These are phyloP conservation scores for Neotragus pygmaeus DNA, from an alignment of 2,113 vertebrate species.

Conservation along the genomic window DNA sequence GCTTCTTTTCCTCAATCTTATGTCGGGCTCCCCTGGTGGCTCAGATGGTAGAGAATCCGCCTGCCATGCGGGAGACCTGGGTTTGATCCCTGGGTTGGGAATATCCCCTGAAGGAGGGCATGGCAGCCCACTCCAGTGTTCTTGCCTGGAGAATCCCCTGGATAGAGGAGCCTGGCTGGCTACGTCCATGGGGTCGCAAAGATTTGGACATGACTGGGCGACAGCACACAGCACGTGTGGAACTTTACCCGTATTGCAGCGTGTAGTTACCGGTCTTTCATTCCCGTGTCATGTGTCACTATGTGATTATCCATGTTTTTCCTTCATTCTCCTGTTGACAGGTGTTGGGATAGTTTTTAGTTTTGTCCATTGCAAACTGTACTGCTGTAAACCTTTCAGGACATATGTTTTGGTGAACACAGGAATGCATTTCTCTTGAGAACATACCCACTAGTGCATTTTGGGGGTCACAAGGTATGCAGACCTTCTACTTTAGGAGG, in stretches of 20 bases:
- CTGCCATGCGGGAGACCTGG: background rate
- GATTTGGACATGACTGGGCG: background rate
- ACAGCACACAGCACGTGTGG: background rate
- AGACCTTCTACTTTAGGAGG: background rate
- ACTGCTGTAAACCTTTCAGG: background rate
- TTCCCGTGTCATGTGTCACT: background rate
- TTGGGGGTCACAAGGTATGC: background rate
- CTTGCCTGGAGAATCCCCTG: background rate
- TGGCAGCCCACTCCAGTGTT: background rate
- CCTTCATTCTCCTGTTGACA: background rate
- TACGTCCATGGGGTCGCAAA: fast-evolving
- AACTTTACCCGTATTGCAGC: fast-evolving
- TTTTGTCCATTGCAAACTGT: background rate
- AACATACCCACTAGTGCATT: background rate
- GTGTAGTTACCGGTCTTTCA: background rate
- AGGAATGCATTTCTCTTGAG: background rate
- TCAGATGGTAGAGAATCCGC: fast-evolving
- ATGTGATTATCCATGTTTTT: background rate
- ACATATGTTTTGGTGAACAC: background rate
- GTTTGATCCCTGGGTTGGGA: background rate
- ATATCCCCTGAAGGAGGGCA: background rate
- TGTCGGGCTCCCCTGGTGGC: background rate
- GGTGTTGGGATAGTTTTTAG: background rate
- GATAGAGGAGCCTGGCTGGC: background rate
- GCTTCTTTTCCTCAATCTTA: background rate